Evolutionary conservation across 2,797 vertebrate species (phyloP).

Genomic region (Lacerta viridis): DNA sequence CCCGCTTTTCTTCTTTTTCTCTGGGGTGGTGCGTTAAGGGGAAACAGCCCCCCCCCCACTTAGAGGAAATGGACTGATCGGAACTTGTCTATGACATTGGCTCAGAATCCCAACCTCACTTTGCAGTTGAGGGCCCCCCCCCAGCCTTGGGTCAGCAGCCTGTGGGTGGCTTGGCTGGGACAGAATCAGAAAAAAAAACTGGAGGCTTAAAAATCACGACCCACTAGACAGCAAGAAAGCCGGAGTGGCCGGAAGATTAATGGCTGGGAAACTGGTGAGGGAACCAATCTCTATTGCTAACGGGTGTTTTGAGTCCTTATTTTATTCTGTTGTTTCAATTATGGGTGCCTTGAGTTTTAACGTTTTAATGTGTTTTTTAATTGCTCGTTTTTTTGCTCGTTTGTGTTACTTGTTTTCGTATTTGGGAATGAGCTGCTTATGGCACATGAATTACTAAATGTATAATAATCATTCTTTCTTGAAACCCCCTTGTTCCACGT

Average conservation of each 20-base stretch:
- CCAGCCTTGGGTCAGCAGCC: not conserved
- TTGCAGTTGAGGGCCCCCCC: not conserved
- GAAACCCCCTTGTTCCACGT: not conserved
- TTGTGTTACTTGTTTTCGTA: too few relatives aligned
- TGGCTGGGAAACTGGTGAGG: slow-evolving; percentile 33
- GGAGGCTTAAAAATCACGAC: not conserved
- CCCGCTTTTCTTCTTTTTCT: too few relatives aligned
- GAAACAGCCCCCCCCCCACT: too few relatives aligned
- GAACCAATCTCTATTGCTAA: not conserved
- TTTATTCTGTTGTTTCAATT: too few relatives aligned
- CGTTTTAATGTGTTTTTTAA: too few relatives aligned
- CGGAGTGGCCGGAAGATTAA: not conserved
- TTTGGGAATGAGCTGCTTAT: too few relatives aligned
- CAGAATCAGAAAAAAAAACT: not conserved
- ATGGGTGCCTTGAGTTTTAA: too few relatives aligned
- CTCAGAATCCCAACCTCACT: not conserved
- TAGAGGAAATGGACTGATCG: not conserved
- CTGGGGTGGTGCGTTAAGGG: too few relatives aligned
- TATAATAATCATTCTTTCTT: not conserved
- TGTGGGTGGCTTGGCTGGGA: not conserved
- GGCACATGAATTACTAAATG: too few relatives aligned
- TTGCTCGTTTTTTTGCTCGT: too few relatives aligned
- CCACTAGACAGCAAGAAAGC: not conserved
- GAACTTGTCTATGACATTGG: slow-evolving; percentile 18
- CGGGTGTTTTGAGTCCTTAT: not conserved